phyloP scores from a whole-genome alignment of 2,888 invertebrate genomes.

The Nomada fabriciana region DNA sequence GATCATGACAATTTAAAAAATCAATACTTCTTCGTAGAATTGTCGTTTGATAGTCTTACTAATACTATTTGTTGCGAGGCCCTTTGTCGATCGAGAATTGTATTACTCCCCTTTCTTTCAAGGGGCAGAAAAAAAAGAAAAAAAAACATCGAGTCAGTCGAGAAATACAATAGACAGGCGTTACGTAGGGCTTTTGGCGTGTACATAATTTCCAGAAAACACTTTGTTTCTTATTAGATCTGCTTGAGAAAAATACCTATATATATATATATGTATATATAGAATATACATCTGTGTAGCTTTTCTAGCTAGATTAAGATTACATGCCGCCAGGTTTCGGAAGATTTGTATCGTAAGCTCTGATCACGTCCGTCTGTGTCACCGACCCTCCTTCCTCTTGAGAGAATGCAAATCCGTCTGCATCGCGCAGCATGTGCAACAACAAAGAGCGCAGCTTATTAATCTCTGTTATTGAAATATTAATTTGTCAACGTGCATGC shows the following conservation, averaged over 20 bases:
- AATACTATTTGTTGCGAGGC: conserved; percentile 51
- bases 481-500: conserved; percentile 42
- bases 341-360: conserved; percentile 97
- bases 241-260: conserved; percentile 38
- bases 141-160: conserved; percentile 30
- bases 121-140: neutral
- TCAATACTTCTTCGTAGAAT: conserved; percentile 12
- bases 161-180: conserved; percentile 53
- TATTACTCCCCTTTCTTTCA: neutral
- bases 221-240: neutral
- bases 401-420: conserved; percentile 99
- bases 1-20: conserved; percentile 25
- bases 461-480: conserved; percentile 58
- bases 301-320: conserved; percentile 72
- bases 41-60: conserved; percentile 46
- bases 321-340: conserved; percentile 92
- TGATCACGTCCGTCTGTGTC: conserved; percentile 96
- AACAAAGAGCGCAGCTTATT: conserved; percentile 71
- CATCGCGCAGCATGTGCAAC: conserved; percentile 72
- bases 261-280: conserved; percentile 6
- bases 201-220: conserved; percentile 9
- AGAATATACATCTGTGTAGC: conserved; percentile 51
- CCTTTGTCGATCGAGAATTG: conserved; percentile 26
- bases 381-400: conserved; percentile 99
- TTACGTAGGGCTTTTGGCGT: conserved; percentile 53